Conservation (phyloP, 1,140 invertebrate genomes). For the Liolophura sinensis region DNA sequence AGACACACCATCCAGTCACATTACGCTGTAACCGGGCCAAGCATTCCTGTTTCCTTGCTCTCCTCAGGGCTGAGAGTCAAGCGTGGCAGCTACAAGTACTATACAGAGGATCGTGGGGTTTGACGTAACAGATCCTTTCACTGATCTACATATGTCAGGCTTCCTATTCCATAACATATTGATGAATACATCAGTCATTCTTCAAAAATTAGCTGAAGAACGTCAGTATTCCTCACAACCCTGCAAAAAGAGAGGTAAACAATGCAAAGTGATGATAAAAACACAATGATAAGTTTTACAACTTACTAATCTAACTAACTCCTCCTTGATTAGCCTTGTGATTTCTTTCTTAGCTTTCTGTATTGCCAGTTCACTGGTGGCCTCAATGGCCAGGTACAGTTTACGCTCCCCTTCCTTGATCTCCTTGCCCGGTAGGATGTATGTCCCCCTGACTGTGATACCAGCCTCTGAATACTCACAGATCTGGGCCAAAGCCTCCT, state of each 20-base stretch:
- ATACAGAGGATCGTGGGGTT: background rate
- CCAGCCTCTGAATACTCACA: slow-evolving; percentile 99
- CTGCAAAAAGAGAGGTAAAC: background rate
- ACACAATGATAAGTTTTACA: background rate
- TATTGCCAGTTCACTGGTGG: slow-evolving; percentile 94
- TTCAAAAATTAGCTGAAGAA: slow-evolving; percentile 5
- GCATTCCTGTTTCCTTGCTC: too few relatives aligned
- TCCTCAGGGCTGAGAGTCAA: too few relatives aligned
- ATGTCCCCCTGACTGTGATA: slow-evolving; percentile 97
- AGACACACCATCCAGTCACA: too few relatives aligned
- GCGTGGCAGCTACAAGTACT: too few relatives aligned
- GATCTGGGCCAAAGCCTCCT: slow-evolving; percentile 96
- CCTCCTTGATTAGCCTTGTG: slow-evolving; percentile 96
- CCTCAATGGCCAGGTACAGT: slow-evolving; percentile 98
- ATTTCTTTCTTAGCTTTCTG: slow-evolving; percentile 99
- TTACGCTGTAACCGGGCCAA: too few relatives aligned
- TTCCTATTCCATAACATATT: background rate
- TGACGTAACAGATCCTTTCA: background rate
- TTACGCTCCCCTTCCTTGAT: slow-evolving; percentile 92
- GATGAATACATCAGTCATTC: background rate
- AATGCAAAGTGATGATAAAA: slow-evolving; percentile 4
- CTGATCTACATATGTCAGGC: background rate
- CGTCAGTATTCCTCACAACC: background rate
- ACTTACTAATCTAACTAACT: slow-evolving; percentile 89
- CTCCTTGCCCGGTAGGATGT: slow-evolving; percentile 75